phyloP scores from a whole-genome alignment of 2,888 invertebrate genomes.

The Acrocera orbiculus region DNA sequence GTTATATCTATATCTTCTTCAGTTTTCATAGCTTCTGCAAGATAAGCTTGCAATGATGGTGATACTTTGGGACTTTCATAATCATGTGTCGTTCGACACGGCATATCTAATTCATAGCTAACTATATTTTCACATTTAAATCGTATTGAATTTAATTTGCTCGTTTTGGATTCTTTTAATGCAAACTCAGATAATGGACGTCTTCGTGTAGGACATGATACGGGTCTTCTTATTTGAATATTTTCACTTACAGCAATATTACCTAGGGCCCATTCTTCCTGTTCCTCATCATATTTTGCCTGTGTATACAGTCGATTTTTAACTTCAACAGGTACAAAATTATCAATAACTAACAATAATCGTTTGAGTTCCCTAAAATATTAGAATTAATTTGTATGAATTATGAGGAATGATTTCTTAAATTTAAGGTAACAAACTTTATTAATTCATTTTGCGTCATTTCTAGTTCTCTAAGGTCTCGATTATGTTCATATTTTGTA shows the following conservation, averaged over 20 bases:
- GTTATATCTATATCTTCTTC: slow-evolving; percentile 31
- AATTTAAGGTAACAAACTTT: slow-evolving; percentile 34
- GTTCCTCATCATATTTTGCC: slow-evolving; percentile 64
- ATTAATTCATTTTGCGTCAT: slow-evolving; percentile 80
- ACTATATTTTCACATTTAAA: slow-evolving; percentile 31
- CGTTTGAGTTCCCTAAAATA: slow-evolving; percentile 60
- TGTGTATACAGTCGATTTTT: slow-evolving; percentile 54
- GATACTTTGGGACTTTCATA: slow-evolving; percentile 31
- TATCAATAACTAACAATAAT: slow-evolving; percentile 72
- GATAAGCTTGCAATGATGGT: slow-evolving; percentile 29
- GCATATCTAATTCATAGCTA: slow-evolving; percentile 31
- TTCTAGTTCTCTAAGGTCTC: slow-evolving; percentile 82
- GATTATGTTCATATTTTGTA: slow-evolving; percentile 72
- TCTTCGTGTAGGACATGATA: slow-evolving; percentile 42
- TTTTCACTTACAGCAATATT: slow-evolving; percentile 30
- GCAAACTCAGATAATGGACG: slow-evolving; percentile 47
- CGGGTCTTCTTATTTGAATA: slow-evolving; percentile 38
- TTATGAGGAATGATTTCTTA: neutral
- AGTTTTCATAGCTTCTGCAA: slow-evolving; percentile 31
- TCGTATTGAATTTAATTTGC: slow-evolving; percentile 21
- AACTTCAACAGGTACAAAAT: slow-evolving; percentile 74
- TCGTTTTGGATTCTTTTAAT: slow-evolving; percentile 25
- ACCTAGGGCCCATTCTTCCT: slow-evolving; percentile 50
- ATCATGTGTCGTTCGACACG: slow-evolving; percentile 31
- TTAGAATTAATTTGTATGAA: neutral